Evolutionary conservation across 2,797 vertebrate genomes (phyloP).

Genomic region (Anguilla pacifica): DNA sequence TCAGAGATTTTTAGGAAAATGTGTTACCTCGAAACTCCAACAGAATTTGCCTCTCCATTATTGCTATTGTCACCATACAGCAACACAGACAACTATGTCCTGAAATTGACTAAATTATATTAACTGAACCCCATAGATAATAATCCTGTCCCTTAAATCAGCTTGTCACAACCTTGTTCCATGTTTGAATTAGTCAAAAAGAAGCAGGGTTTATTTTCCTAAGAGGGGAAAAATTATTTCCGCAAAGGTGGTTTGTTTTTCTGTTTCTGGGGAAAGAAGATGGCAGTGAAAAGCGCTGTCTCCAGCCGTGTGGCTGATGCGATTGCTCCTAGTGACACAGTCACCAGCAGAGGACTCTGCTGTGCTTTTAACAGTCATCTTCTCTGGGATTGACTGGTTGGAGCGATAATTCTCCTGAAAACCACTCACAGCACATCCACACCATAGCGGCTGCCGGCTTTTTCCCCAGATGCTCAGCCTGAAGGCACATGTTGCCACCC

Average conservation of each 20-base stretch:
- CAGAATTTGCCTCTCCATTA: not conserved
- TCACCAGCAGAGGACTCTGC: constrained; percentile 7
- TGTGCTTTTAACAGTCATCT: constrained; percentile 5
- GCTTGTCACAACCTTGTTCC: not conserved
- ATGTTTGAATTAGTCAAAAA: not conserved
- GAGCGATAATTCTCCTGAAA: not conserved
- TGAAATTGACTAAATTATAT: not conserved
- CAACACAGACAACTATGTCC: not conserved
- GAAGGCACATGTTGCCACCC: not conserved
- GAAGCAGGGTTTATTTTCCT: not conserved
- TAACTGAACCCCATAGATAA: not conserved
- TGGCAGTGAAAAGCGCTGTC: not conserved
- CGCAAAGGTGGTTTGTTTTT: not conserved
- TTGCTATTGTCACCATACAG: not conserved
- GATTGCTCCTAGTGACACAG: not conserved
- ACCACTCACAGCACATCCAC: not conserved
- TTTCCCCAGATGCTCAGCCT: not conserved
- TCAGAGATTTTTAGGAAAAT: not conserved
- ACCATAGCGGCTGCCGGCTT: not conserved
- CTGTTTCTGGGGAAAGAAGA: not conserved
- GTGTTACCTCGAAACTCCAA: not conserved
- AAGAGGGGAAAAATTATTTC: not conserved
- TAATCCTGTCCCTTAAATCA: not conserved
- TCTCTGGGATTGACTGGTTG: not conserved
- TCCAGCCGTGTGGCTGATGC: not conserved